Evolutionary conservation across 2,888 invertebrate genomes (phyloP).

Genomic region (Melanostoma mellinum): DNA sequence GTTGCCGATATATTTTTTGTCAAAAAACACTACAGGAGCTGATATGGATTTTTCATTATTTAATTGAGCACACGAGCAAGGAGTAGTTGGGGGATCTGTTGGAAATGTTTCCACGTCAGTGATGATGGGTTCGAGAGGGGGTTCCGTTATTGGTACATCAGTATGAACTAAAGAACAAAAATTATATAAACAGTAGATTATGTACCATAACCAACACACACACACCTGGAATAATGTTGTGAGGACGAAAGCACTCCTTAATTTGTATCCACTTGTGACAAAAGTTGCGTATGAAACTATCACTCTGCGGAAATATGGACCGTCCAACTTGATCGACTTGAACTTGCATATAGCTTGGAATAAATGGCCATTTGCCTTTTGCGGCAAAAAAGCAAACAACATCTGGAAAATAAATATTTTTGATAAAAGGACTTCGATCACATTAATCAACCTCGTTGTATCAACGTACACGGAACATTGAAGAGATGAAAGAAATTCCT

Average conservation of each 20-base stretch:
- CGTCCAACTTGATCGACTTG: conserved; percentile 79
- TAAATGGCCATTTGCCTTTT: conserved; percentile 81
- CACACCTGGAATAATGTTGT: conserved; percentile 42
- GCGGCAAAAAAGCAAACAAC: conserved; percentile 81
- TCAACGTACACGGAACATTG: conserved; percentile 80
- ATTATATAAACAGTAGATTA: background rate
- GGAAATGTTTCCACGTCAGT: conserved; percentile 76
- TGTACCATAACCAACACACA: background rate
- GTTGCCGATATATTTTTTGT: conserved; percentile 80
- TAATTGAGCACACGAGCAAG: conserved; percentile 76
- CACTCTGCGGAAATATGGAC: conserved; percentile 78
- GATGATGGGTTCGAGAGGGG: conserved; percentile 66
- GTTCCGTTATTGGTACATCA: conserved; percentile 63
- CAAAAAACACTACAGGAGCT: conserved; percentile 79
- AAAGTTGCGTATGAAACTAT: conserved; percentile 78
- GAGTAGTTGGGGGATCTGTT: conserved; percentile 49
- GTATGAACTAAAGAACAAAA: conserved; percentile 8
- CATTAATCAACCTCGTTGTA: background rate
- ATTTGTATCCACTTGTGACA: conserved; percentile 80
- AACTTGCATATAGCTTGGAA: conserved; percentile 80
- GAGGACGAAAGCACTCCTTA: conserved; percentile 80
- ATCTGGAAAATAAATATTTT: conserved; percentile 74
- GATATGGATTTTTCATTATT: conserved; percentile 73
- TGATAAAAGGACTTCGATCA: background rate
- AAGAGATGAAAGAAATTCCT: conserved; percentile 80